Conservation (phyloP, 2,888 invertebrate species). For the Ecdyonurus torrentis region DNA sequence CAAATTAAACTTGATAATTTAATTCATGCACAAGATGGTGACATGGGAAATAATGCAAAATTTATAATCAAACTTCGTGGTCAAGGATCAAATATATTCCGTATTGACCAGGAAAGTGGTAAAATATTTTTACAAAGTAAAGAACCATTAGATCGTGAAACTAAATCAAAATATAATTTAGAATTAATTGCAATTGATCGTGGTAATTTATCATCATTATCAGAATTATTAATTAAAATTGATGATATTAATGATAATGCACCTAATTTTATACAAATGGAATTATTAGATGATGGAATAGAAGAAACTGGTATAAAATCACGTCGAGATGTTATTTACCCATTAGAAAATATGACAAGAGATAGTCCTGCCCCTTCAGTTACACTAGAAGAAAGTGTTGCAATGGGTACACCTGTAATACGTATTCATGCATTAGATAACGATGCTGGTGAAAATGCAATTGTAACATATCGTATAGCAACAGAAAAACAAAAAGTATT, state of each 20-base stretch:
- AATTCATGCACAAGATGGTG: constrained; percentile 49
- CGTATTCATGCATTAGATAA: constrained; percentile 54
- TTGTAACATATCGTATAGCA: constrained; percentile 50
- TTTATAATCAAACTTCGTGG: constrained; percentile 55
- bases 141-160: constrained; percentile 52
- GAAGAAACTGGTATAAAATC: constrained; percentile 28
- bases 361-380: constrained; percentile 38
- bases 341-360: not conserved
- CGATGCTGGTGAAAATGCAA: constrained; percentile 51
- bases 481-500: constrained; percentile 21
- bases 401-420: constrained; percentile 49
- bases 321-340: not conserved
- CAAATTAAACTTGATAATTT: constrained; percentile 47
- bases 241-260: constrained; percentile 70
- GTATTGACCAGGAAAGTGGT: constrained; percentile 46
- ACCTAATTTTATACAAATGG: constrained; percentile 51
- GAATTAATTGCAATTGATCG: constrained; percentile 58
- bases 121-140: constrained; percentile 34
- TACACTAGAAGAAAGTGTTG: constrained; percentile 51
- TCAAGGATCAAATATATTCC: constrained; percentile 56
- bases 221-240: constrained; percentile 48
- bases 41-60: constrained; percentile 46
- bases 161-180: constrained; percentile 45
- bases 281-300: constrained; percentile 47
- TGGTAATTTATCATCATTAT: constrained; percentile 54